Evolutionary conservation across 2,888 invertebrate species (phyloP), one percentile per base, ranked within the genome.

Genomic region (Corbicula japonica): DNA sequence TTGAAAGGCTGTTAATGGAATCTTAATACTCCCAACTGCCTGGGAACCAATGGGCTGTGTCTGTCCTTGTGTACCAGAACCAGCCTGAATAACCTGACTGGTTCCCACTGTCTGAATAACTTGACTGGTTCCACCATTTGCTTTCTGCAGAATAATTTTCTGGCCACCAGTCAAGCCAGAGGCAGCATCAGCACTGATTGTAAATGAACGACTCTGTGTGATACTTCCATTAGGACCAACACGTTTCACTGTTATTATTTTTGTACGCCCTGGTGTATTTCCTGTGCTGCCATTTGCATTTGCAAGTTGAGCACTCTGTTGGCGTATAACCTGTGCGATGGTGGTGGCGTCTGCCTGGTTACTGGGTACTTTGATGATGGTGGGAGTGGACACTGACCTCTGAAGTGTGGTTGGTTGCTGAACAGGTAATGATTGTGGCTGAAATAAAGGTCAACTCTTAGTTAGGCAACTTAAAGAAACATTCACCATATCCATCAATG

Each of bases 291-390:
- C 26, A 5, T 26, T 61, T 18, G 66, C 46, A 35, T 12, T 23
- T n/a, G n/a, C 38, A 34, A 35, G 44, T 41, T 69, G 74, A 8
- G 70, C 79, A 58, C 66, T 65, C 35, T 83, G 83, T 60, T 80
- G 83, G 28, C 80, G 26, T 10, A 83, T 38, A n/a, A 83, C 48
- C 50, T 74, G 44, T 6, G 83, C 63, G 28, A 69, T 30, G 6
- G 58, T 63, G 4, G 66, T 32, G 1, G 68, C 54, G 3, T 58
- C 44, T 10, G 68, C 34, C 18, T 72, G 62, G 30, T 41, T 58
- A 18, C 72, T 61, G 23, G 86, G 86, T n/a, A 87, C 52, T 62
- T 77, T 80, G 26, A 87, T 86, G 4, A 87, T 78, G 18, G 87
- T 68, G 21, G 87, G 86, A 10, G 84, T 83, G 1, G 87, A 85